Base-by-base conservation (phyloP, 92 coral and sea anemone genomes). In the Zoanthus solanderi region DNA sequence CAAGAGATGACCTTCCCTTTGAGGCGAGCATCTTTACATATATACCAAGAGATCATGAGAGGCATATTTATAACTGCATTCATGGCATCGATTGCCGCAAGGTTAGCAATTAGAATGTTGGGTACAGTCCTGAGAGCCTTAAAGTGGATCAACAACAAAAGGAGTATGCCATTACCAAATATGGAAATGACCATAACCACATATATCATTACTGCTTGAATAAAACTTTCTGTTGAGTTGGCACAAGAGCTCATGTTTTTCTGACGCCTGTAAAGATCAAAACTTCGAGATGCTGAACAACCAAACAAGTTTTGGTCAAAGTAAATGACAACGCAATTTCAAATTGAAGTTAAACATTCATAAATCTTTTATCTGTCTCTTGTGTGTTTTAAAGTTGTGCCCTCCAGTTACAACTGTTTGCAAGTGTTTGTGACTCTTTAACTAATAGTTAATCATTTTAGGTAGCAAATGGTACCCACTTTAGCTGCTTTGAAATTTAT, bases 71-170 rank as follows among this genome's bases (percentile, higher is more conserved):
- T 80, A 46, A 89, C 13, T 1, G 98, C 94, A 57, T 95, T 95
- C 58, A 95, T 71, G 76, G 92, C 85, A 84, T 95, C 98, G 46
- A 93, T 82, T 48, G 92, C 87, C 45, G 98, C 93, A 29, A 95
- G 83, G 90, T 95, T 93, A 0, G 82, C 96, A 23, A 95, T 92
- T 54, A 95, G 77, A 73, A 95, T 91, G 88, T 95, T 95, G 0
- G 98, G 93, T 14, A 95, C 98, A 46, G 98, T 95, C 47, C 98
- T 93, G 7, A 95, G 79, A 13, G 94, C 89, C 17, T 94, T 94
- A 50, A 94, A 94, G 31, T 95, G 92, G 46, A 87, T 7, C 34
- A 93, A 85, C 37, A 94, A 61, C 2, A 83, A 17, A 45, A 94
- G 91, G 13, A 94, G 88, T 4, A 86, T 68, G 44, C 94, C 86